Evolutionary conservation across 2,113 vertebrate species (phyloP).

Genomic region (Mormoops blainvillei): DNA sequence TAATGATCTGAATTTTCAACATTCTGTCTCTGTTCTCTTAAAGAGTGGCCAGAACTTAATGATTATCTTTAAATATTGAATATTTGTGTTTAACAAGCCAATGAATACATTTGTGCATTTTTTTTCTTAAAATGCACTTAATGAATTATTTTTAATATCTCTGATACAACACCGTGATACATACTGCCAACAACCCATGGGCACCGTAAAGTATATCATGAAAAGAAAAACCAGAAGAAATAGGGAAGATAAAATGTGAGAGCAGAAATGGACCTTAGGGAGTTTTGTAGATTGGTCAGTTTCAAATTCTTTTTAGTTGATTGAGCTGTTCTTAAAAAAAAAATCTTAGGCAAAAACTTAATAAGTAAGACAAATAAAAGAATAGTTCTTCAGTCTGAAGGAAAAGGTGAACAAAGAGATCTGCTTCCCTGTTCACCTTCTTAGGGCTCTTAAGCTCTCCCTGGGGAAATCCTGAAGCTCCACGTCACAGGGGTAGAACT

Average conservation of each 20-base stretch:
- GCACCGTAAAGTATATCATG: not conserved
- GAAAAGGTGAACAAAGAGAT: not conserved
- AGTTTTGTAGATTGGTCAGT: not conserved
- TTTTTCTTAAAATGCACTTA: not conserved
- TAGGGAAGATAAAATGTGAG: not conserved
- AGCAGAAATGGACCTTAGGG: not conserved
- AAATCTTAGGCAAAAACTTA: not conserved
- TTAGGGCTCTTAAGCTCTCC: not conserved
- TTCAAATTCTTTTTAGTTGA: not conserved
- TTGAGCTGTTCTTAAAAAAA: not conserved
- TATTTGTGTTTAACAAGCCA: not conserved
- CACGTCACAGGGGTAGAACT: not conserved
- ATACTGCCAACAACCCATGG: not conserved
- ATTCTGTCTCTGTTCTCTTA: not conserved
- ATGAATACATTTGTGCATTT: not conserved
- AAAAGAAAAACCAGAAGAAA: not conserved
- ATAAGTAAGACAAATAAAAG: not conserved
- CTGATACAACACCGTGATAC: not conserved
- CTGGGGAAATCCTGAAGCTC: not conserved
- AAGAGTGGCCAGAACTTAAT: not conserved
- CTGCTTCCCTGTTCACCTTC: not conserved
- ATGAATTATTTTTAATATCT: not conserved
- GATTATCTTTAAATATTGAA: not conserved
- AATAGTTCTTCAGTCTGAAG: not conserved
- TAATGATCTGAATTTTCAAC: not conserved